These are phyloP conservation scores for Tuberolachnus salignus DNA, from an alignment of 2,888 invertebrate species.

Conservation along the genomic window DNA sequence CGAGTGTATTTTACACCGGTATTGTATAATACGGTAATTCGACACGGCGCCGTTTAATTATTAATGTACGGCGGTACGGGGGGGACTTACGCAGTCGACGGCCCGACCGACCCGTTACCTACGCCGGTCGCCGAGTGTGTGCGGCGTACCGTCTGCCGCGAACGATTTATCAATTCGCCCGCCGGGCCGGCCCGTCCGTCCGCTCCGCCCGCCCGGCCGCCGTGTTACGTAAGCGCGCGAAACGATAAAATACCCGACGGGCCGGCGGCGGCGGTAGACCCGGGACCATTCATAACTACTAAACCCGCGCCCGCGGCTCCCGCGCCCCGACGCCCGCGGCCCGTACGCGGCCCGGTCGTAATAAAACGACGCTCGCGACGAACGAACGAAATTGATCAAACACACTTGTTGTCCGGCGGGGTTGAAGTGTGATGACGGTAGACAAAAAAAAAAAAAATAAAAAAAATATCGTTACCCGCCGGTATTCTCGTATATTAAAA, in stretches of 20 bases:
- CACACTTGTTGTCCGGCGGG: no score
- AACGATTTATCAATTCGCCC: slow-evolving; percentile 46
- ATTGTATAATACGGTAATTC: slow-evolving; percentile 42
- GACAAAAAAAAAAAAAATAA: no score
- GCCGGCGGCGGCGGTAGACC: slow-evolving; percentile 22
- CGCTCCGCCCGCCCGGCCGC: neutral
- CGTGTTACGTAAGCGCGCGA: neutral
- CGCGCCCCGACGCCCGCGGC: neutral
- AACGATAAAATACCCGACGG: slow-evolving; percentile 39
- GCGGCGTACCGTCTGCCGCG: slow-evolving; percentile 2
- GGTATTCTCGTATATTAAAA: no score
- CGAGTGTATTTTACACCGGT: neutral
- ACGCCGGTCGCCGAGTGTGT: neutral
- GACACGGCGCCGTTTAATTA: slow-evolving; percentile 50
- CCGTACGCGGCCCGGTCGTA: neutral
- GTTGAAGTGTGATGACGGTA: no score
- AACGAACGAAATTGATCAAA: no score
- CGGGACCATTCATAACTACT: slow-evolving; percentile 42
- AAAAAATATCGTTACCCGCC: no score
- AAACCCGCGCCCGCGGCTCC: slow-evolving; percentile 21
- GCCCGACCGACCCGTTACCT: neutral
- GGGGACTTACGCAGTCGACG: slow-evolving; percentile 21
- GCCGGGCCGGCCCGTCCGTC: neutral
- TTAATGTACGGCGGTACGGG: slow-evolving; percentile 25
- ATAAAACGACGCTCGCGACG: slow-evolving; percentile 14